Percentiles rank a stretch among this genome's conserved stretches.
Conservation (phyloP, 2,113 vertebrate species). For the Neogale vison region DNA sequence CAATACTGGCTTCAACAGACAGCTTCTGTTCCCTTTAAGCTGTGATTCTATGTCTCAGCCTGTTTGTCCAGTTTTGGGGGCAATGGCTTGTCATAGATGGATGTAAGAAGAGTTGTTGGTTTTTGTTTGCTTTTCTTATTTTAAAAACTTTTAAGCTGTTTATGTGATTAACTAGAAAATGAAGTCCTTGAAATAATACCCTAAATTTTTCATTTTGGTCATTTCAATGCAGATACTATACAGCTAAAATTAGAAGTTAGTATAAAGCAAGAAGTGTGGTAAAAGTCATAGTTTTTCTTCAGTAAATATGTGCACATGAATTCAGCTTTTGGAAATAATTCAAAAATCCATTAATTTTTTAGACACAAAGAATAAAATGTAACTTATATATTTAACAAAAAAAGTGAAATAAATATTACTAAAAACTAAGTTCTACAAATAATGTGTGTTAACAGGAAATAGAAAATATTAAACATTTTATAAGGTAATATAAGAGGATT, state of each 20-base stretch:
- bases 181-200: neutral
- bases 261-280: neutral
- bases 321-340: constrained; percentile 2
- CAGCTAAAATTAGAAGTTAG: neutral
- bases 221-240: neutral
- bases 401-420: neutral
- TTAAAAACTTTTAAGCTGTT: neutral
- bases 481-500: neutral
- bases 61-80: neutral
- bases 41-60: neutral
- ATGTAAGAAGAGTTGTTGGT: neutral
- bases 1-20: neutral
- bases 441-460: constrained; percentile 11
- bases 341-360: neutral
- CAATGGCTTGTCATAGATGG: neutral
- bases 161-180: neutral
- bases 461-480: constrained; percentile 12
- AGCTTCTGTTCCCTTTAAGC: neutral
- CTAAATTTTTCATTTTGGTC: neutral
- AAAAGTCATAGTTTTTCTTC: neutral
- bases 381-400: neutral
- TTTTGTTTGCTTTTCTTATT: neutral
- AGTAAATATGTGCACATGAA: neutral
- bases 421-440: neutral
- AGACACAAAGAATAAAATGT: neutral